These are phyloP conservation scores for Latrodectus geometricus DNA, from an alignment of 1,140 invertebrate genomes.

Conservation along the genomic window DNA sequence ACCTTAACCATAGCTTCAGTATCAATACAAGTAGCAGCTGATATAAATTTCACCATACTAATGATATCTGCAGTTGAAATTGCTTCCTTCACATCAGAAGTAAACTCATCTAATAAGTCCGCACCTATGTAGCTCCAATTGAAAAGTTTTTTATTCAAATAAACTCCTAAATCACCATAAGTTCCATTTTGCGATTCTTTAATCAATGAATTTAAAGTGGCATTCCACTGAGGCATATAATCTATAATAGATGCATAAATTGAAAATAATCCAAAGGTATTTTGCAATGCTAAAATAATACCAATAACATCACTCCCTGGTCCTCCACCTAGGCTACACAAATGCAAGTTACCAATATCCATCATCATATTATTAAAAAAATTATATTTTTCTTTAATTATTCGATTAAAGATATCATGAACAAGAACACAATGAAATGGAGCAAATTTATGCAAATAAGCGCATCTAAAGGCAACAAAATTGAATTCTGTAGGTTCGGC, in stretches of 20 bases:
- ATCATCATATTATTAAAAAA: neutral
- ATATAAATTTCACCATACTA: neutral
- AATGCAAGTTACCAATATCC: neutral
- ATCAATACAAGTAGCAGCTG: neutral
- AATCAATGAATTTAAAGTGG: neutral
- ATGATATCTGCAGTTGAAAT: neutral
- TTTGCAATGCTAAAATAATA: neutral
- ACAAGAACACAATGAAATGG: neutral
- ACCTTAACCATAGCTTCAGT: neutral
- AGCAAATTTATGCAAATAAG: slow-evolving; percentile 11
- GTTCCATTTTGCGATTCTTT: neutral
- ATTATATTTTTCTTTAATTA: neutral
- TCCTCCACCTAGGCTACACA: slow-evolving; percentile 28
- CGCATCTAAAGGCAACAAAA: neutral
- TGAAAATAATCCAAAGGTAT: neutral
- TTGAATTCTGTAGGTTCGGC: neutral
- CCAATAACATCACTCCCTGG: slow-evolving; percentile 34
- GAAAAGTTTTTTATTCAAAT: neutral
- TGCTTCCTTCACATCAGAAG: neutral
- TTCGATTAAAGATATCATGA: neutral
- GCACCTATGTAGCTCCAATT: neutral
- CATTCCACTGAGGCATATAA: neutral
- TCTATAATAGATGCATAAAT: slow-evolving; percentile 4
- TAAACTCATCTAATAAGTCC: neutral
- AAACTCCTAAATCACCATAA: neutral